Base-by-base conservation (phyloP, 2,113 vertebrate species). In the Camelus dromedarius region DNA sequence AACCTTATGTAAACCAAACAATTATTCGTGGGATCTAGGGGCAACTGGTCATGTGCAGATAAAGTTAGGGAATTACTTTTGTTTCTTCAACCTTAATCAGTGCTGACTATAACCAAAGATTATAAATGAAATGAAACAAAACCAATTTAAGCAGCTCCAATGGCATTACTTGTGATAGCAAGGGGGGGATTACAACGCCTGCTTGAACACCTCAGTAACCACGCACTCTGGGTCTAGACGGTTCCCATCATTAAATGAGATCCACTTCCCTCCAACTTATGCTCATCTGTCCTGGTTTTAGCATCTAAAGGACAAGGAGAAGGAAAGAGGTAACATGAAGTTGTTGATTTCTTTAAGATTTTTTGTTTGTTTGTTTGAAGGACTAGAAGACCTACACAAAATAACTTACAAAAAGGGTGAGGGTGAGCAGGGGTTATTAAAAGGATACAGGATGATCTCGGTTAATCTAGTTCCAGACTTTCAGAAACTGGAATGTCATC, bases 71-170 rank as follows among this genome's bases (percentile, higher is more conserved):
- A 92, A 60, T 48, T 48, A 26, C 32, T 76, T 81, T 91, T 96
- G 48, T 81, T 88, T 77, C 22, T 38, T 56, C 89, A 66, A 73
- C 2, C 50, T 79, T 60, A 75, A 56, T 62, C 50, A 28, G 18
- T 28, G 13, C 62, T 92, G 46, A 69, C 16, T 85, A 24, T 73
- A 89, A 76, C 11, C 16, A 79, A 88, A 64, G 19, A 48, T 30
- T 96, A 72, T 56, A 89, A 96, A 75, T 92, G n/a, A 32, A 88
- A 28, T 12, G 56, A 92, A 81, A 26, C 24, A 20, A 70, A 93
- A 60, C 18, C 56, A 84, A 76, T 5, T 12, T 28, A 83, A 88
- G 28, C 42, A 79, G 64, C 26, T 62, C 42, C 58, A 83, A 2
- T 18, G 20, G 18, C 22, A 32, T 64, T 35, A 50, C 62, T 50